Evolutionary conservation across 2,113 vertebrate species (phyloP).

Genomic region (Phyllostomus discolor): DNA sequence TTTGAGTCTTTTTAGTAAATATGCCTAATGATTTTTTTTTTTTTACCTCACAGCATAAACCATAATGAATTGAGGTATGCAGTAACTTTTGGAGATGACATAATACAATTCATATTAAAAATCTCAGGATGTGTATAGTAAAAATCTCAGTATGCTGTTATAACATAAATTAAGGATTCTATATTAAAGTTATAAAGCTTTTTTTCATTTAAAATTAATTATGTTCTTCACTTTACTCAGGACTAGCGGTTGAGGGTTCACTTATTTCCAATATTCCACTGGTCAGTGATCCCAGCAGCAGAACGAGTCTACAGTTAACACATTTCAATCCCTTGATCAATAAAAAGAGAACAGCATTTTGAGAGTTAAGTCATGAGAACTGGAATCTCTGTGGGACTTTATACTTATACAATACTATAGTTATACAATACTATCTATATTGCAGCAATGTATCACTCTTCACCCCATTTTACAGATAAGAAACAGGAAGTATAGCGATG

Average conservation of each 20-base stretch:
- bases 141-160: background rate
- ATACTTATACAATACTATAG: background rate
- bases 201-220: background rate
- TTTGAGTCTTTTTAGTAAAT: conserved; percentile 5
- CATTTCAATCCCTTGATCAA: background rate
- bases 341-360: background rate
- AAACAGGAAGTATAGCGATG: background rate
- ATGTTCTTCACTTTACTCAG: background rate
- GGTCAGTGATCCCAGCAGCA: background rate
- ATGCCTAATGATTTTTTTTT: conserved; percentile 37
- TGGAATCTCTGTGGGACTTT: background rate
- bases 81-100: background rate
- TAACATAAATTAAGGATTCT: background rate
- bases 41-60: conserved; percentile 47
- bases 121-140: background rate
- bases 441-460: background rate
- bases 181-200: background rate
- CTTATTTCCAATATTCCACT: background rate
- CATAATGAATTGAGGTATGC: background rate
- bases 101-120: conserved; percentile 33
- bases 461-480: background rate
- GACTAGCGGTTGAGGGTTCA: background rate
- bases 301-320: background rate
- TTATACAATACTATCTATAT: too few species aligned
- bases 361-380: background rate